Evolutionary conservation across 2,888 invertebrate genomes (phyloP).

Genomic region (Drosophila robusta): DNA sequence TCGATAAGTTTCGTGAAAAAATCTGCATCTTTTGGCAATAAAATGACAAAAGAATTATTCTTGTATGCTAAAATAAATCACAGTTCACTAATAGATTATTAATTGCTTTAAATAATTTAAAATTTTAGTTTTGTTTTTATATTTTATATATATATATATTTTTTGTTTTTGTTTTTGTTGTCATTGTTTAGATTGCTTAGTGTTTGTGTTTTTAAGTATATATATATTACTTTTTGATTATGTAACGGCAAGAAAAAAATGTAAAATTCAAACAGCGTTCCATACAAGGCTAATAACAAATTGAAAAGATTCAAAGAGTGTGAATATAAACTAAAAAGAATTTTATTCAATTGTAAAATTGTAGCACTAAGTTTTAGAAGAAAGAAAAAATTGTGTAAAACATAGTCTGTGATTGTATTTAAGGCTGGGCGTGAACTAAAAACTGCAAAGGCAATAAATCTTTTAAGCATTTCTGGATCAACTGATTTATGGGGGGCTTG

Average conservation of each 20-base stretch:
- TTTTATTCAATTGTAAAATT: neutral
- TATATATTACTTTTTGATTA: constrained; percentile 85
- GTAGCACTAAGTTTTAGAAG: constrained; percentile 34
- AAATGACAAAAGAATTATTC: constrained; percentile 86
- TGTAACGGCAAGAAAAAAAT: constrained; percentile 65
- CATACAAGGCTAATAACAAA: constrained; percentile 59
- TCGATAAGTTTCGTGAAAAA: constrained; percentile 86
- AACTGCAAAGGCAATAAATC: constrained; percentile 2
- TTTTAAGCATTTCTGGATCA: neutral
- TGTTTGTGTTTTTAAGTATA: constrained; percentile 50
- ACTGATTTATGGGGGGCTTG: neutral
- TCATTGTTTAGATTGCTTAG: constrained; percentile 59
- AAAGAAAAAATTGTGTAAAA: constrained; percentile 5
- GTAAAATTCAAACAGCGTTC: constrained; percentile 66
- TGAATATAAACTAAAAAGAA: neutral
- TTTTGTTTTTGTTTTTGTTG: constrained; percentile 58
- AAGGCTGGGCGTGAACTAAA: constrained; percentile 1
- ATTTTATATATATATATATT: constrained; percentile 27
- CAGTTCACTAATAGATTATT: constrained; percentile 71
- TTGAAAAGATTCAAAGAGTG: constrained; percentile 26
- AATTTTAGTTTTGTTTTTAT: constrained; percentile 35
- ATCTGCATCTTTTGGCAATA: constrained; percentile 85
- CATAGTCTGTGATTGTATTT: neutral
- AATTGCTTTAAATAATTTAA: constrained; percentile 55
- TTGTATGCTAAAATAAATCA: constrained; percentile 80